Evolutionary conservation across 2,113 vertebrate genomes (phyloP), one percentile per base, ranked within the genome.

Genomic region (Lamprotornis superbus): DNA sequence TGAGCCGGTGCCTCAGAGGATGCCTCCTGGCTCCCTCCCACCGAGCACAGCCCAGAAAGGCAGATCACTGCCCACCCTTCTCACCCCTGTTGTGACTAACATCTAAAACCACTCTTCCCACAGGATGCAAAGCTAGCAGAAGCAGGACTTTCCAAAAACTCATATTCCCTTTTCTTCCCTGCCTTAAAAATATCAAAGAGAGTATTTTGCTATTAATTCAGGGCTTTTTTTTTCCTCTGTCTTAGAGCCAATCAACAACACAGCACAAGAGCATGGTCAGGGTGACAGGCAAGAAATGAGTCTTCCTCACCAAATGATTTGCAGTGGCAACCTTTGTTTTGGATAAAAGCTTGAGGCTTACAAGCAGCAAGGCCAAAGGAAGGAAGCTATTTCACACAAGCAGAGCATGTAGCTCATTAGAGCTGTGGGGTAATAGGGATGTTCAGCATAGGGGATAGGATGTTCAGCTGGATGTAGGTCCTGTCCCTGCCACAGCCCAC

Each of bases 1-100:
- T 89, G 94, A 96, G 95, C 93, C 82, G 77, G 69, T 95, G 93
- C 93, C 91, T 91, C 93, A 84, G 80, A 95, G 83, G 83, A 94
- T 82, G 80, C 77, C 69, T 94, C 87, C 74, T 21, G 5, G 87
- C 61, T 94, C 57, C 64, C 90, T 93, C 85, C 83, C 76, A 77
- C 88, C 0, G 5, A 77, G 71, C 55, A 63, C 30, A 93, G 75
- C 37, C 82, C 88, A 77, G 88, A 64, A 80, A 92, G 68, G 42
- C 81, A 83, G 65, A 27, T 79, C 49, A 12, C 68, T 90, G 55
- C 79, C 63, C 90, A 91, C 63, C 37, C 61, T 64, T 59, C 57
- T 87, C 74, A 79, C 12, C 19, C 30, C 7, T 0, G 0, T 61
- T 69, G 6, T 39, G 33, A 67, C 30, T 39, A 57, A 27, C 21